phyloP scores from a whole-genome alignment of 2,888 invertebrate genomes.

The Rhamnusium bicolor region DNA sequence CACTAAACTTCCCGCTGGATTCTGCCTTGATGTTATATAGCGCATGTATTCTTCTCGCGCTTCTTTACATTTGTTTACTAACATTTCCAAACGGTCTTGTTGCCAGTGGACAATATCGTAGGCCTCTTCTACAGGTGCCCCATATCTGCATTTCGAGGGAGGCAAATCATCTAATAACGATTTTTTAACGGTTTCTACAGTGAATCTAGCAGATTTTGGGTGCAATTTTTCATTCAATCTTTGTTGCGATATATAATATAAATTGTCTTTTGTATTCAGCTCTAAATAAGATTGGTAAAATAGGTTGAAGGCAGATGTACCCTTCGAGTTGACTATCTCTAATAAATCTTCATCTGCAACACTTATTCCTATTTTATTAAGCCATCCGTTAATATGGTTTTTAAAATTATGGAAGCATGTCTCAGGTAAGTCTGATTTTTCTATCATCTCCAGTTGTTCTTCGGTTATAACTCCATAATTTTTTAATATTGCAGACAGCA shows the following conservation, averaged over 20 bases:
- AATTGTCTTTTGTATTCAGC: constrained; percentile 74
- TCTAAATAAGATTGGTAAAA: constrained; percentile 77
- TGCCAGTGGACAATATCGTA: constrained; percentile 76
- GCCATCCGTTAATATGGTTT: constrained; percentile 72
- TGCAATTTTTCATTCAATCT: constrained; percentile 51
- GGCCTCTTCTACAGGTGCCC: constrained; percentile 71
- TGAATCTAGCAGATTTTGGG: constrained; percentile 61
- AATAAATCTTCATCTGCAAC: constrained; percentile 71
- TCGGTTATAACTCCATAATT: constrained; percentile 76
- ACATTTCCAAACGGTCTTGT: constrained; percentile 70
- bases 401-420: constrained; percentile 71
- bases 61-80: constrained; percentile 64
- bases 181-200: constrained; percentile 60
- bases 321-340: constrained; percentile 72
- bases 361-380: constrained; percentile 72
- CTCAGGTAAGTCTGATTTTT: constrained; percentile 60
- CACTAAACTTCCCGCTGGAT: background rate
- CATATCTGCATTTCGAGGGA: constrained; percentile 55
- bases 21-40: background rate
- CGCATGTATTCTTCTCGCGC: constrained; percentile 61
- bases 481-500: constrained; percentile 74
- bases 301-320: constrained; percentile 73
- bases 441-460: constrained; percentile 73
- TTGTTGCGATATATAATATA: constrained; percentile 49
- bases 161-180: background rate